phyloP scores from a whole-genome alignment of 2,797 vertebrate genomes.

The Cirrhinus mrigala region DNA sequence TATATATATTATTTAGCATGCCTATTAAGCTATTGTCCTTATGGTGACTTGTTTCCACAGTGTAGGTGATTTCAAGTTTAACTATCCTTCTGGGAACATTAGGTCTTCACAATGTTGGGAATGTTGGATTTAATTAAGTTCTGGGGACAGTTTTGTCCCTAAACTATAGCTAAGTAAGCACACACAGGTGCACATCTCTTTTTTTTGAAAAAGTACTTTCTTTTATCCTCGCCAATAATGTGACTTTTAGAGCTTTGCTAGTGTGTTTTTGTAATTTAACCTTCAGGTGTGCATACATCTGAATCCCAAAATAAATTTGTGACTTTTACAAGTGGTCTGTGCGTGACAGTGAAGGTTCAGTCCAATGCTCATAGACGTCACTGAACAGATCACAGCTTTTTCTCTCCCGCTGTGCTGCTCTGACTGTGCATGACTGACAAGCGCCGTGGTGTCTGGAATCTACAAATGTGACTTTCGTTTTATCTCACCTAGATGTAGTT shows the following conservation, averaged over 20 bases:
- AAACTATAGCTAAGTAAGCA: neutral
- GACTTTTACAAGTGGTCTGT: constrained; percentile 12
- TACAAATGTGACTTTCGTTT: neutral
- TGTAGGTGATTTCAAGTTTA: constrained; percentile 11
- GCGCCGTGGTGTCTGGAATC: neutral
- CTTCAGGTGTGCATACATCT: constrained; percentile 2
- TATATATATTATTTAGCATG: neutral
- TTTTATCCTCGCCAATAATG: neutral
- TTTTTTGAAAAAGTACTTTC: neutral
- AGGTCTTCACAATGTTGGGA: neutral
- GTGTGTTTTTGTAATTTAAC: constrained; percentile 1
- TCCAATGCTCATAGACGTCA: constrained; percentile 27
- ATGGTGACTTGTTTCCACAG: neutral
- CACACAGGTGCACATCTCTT: neutral
- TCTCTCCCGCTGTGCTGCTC: constrained; percentile 50
- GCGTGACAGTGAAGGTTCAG: neutral
- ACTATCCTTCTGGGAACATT: neutral
- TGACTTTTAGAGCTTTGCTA: neutral
- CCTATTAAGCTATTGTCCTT: neutral
- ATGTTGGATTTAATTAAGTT: neutral
- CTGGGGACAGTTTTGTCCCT: neutral
- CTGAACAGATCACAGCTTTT: constrained; percentile 22
- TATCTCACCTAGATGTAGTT: neutral
- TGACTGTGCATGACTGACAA: constrained; percentile 64
- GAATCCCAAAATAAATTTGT: constrained; percentile 21